Evolutionary conservation across 2,113 vertebrate species (phyloP).

Genomic region (Tetraodon nigroviridis): DNA sequence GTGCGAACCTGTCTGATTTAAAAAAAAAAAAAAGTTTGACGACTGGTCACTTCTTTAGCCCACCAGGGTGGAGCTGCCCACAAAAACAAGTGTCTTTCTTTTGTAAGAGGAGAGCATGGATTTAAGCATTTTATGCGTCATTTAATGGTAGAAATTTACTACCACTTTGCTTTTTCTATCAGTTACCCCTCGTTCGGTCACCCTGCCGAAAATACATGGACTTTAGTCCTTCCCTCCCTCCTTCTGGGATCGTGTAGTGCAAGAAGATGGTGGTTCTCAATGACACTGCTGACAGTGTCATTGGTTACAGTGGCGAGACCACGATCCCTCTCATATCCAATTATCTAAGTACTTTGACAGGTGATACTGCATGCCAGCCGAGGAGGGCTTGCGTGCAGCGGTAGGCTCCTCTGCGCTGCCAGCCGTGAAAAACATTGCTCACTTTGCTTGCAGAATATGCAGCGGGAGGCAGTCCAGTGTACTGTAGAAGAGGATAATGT

Average conservation of each 20-base stretch:
- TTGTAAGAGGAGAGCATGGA: slow-evolving; percentile 49
- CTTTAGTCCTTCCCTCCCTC: slow-evolving; percentile 51
- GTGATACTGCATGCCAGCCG: slow-evolving; percentile 93
- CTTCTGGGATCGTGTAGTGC: slow-evolving; percentile 63
- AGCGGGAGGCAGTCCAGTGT: slow-evolving; percentile 78
- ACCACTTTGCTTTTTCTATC: slow-evolving; percentile 31
- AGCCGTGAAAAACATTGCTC: slow-evolving; percentile 85
- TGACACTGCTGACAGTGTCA: slow-evolving; percentile 66
- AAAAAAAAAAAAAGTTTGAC: background rate
- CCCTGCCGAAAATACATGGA: slow-evolving; percentile 62
- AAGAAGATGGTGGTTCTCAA: slow-evolving; percentile 46
- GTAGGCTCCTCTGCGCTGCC: slow-evolving; percentile 62
- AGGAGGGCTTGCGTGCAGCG: slow-evolving; percentile 66
- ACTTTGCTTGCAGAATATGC: slow-evolving; percentile 85
- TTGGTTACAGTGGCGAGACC: slow-evolving; percentile 64
- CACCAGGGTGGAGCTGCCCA: slow-evolving; percentile 33
- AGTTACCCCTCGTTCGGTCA: slow-evolving; percentile 62
- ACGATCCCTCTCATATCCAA: slow-evolving; percentile 71
- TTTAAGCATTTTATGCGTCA: slow-evolving; percentile 69
- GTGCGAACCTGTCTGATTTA: background rate
- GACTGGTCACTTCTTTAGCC: slow-evolving; percentile 31
- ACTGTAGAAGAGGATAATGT: slow-evolving; percentile 73
- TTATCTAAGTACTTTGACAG: slow-evolving; percentile 83
- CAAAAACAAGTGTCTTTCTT: slow-evolving; percentile 51
- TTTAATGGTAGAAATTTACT: slow-evolving; percentile 63